Evolutionary conservation across 2,888 invertebrate genomes (phyloP), one percentile per base, ranked within the genome.

Genomic region (Leucophenga maculata): DNA sequence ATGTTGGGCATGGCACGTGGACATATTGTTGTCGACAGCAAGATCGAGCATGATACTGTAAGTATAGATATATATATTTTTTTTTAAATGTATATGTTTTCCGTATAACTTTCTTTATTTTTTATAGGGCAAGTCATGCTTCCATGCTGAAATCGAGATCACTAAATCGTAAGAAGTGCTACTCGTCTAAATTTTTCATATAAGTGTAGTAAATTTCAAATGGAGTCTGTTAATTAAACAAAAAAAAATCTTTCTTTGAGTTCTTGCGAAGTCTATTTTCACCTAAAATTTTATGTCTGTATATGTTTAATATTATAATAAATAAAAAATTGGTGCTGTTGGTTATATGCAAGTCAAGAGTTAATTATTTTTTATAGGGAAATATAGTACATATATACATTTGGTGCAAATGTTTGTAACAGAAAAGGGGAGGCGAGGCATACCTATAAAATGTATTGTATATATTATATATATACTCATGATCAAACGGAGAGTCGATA

Each of bases 1-100:
- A 85, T 89, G 78, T 71, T 90, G 64, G 84, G 87, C 65, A 84
- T 90, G 84, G 89, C 86, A 0, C 86, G 86, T 16, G 90, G 90
- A 39, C 86, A 83, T 60, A 77, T 88, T 14, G 82, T 86, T 8
- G 71, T 89, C 1, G 87, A 87, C 69, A 71, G 87, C 1, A 86
- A 88, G 65, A 80, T 88, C 39, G 81, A 80, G 16, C 89, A 90
- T 69, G 90, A 90, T 70, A 87, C 86, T 67, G 90, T 90, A 71
- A 86, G 86, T 80, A 69, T 74, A 67, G 72, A 50, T 32, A 26
- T 14, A n/a, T 26, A 4, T 48, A 20, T n/a, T 14, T 48, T 18
- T n/a, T 14, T 32, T 18, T 46, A 8, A 32, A 4, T 52, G 55
- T 18, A 54, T 14, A 13, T 13, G 3, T 31, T 8, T 13, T 48